Base-by-base conservation (phyloP, 1,140 invertebrate species). In the Drosophila biarmipes region DNA sequence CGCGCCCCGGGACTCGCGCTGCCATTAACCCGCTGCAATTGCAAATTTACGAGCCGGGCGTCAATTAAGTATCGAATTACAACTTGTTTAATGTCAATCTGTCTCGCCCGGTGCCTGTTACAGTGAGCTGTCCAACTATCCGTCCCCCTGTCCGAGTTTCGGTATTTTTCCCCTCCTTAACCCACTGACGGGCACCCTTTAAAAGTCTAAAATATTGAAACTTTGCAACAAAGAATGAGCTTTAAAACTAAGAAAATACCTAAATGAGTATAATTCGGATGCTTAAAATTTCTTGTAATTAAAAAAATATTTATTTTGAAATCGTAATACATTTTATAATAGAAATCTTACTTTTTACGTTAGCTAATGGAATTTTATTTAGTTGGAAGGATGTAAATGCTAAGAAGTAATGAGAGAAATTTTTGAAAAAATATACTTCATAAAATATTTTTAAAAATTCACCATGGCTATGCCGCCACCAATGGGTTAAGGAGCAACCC, bases 21-120 rank as follows among this genome's bases (percentile, higher is more conserved):
- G 52, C 48, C 54, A 71, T 71, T 71, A 71, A 31, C 45, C 61
- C 49, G 49, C 58, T 64, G 68, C 85, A 89, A 90, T 91, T 91
- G 90, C 90, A 87, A 89, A 90, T 91, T 91, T 91, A 91, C 86
- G 90, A 91, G 90, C 82, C 81, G 87, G 87, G 90, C 87, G 90
- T 91, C 90, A 91, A 91, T 91, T 91, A 91, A 91, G 90, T 91
- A 91, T 91, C 90, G 90, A 91, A 91, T 91, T 91, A 91, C 90
- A 91, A 90, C 82, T 91, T 91, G 90, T 90, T 91, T 91, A 90
- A 85, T 91, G 90, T 91, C 90, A 91, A 90, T 84, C 84, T 89
- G 84, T 89, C 84, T 77, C 67, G 75, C 69, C 61, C 51, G 54
- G 53, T 73, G 57, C 55, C 71, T 63, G 71, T 75, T 62, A 66